A percentile compares a stretch with the other conserved stretches of the same genome.
Evolutionary conservation across 2,888 invertebrate species (phyloP).

Genomic region (Xestia ashworthii): DNA sequence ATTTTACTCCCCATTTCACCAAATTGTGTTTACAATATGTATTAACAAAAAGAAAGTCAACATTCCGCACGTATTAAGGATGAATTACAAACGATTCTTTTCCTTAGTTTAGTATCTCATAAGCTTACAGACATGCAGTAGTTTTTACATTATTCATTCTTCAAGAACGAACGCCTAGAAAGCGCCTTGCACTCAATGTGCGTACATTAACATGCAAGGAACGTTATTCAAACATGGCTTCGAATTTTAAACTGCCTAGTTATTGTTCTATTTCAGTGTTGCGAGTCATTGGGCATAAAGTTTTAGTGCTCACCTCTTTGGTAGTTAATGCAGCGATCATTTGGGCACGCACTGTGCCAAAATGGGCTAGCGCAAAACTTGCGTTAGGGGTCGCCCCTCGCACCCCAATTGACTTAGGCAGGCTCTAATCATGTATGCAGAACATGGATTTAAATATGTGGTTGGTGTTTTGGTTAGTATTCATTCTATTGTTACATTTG

Average conservation of each 20-base stretch:
- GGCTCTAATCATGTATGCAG: constrained; percentile 47
- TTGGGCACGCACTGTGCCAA: constrained; percentile 49
- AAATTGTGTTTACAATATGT: too few relatives aligned
- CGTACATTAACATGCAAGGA: constrained; percentile 53
- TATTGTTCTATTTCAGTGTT: constrained; percentile 56
- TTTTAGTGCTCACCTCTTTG: constrained; percentile 52
- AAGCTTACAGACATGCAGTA: constrained; percentile 22
- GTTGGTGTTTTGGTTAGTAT: constrained; percentile 25
- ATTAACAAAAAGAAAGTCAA: neutral
- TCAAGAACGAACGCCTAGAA: constrained; percentile 47
- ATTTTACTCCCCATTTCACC: too few relatives aligned
- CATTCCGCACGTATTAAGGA: neutral
- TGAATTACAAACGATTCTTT: neutral
- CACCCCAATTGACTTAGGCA: constrained; percentile 37
- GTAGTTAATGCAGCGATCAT: constrained; percentile 56
- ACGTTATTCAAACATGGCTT: constrained; percentile 43
- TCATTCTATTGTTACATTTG: constrained; percentile 24
- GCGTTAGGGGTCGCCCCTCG: constrained; percentile 27
- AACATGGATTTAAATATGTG: constrained; percentile 47
- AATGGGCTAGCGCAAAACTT: constrained; percentile 29
- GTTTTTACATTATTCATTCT: constrained; percentile 21
- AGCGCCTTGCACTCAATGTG: constrained; percentile 48
- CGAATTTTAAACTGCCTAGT: constrained; percentile 54
- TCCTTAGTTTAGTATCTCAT: neutral
- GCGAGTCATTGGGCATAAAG: constrained; percentile 60